phyloP scores from a whole-genome alignment of 2,797 vertebrate species.

The Pantherophis vulpinus region DNA sequence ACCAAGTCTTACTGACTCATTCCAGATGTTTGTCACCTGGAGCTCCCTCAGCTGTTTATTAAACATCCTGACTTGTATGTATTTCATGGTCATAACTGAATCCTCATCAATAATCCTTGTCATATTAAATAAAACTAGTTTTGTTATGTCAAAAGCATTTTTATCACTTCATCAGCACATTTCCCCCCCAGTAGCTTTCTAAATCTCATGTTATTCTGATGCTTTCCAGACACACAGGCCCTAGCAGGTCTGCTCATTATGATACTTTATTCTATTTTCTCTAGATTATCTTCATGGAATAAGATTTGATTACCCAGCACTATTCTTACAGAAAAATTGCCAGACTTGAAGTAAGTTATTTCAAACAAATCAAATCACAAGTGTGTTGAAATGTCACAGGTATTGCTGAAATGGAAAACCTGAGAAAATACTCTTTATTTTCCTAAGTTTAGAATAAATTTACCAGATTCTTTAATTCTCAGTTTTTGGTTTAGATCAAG shows the following conservation, averaged over 20 bases:
- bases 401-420: background rate
- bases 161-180: background rate
- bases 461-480: background rate
- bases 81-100: conserved; percentile 16
- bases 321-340: conserved; percentile 1
- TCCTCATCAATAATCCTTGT: background rate
- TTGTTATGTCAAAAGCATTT: conserved; percentile 17
- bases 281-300: background rate
- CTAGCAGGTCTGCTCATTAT: background rate
- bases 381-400: background rate
- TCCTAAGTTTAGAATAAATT: conserved; percentile 30
- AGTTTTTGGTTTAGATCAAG: conserved; percentile 12
- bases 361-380: conserved; percentile 23
- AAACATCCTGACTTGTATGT: conserved; percentile 23
- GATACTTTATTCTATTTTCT: conserved; percentile 15
- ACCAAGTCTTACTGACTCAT: background rate
- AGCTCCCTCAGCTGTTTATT: background rate
- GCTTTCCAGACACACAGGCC: background rate
- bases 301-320: background rate
- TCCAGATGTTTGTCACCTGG: conserved; percentile 1
- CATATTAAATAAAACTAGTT: background rate
- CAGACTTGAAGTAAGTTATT: background rate
- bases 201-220: conserved; percentile 8
- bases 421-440: background rate
- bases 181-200: background rate